Percentiles rank a stretch among this genome's conserved stretches.
Evolutionary conservation across 1,140 invertebrate genomes (phyloP).

Genomic region (Arion vulgaris): DNA sequence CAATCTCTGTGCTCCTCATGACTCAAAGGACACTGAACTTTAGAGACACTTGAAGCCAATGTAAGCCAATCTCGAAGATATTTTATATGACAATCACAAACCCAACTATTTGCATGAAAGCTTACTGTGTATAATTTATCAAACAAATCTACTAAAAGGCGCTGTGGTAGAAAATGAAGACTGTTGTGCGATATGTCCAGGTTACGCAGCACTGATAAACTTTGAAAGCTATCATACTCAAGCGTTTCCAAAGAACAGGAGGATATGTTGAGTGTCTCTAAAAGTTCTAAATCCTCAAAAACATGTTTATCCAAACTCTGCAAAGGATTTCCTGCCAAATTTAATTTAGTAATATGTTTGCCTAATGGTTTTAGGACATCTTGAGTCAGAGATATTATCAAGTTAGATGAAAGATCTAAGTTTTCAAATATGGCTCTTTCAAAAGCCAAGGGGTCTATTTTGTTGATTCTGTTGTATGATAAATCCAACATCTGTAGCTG

Average conservation of each 20-base stretch:
- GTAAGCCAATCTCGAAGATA: constrained; percentile 53
- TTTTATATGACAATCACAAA: constrained; percentile 59
- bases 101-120: constrained; percentile 54
- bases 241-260: constrained; percentile 49
- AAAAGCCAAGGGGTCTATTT: constrained; percentile 48
- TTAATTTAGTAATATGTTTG: constrained; percentile 44
- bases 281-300: constrained; percentile 49
- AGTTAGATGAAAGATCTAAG: constrained; percentile 57
- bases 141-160: constrained; percentile 44
- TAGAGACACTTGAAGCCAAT: constrained; percentile 4
- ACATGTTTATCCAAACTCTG: constrained; percentile 38
- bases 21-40: constrained; percentile 35
- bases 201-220: constrained; percentile 40
- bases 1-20: constrained; percentile 40
- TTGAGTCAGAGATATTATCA: constrained; percentile 42
- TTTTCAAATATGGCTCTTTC: constrained; percentile 37
- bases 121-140: constrained; percentile 41
- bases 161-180: constrained; percentile 49
- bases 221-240: constrained; percentile 39
- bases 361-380: constrained; percentile 44
- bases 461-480: constrained; percentile 50
- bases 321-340: constrained; percentile 55
- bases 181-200: constrained; percentile 58
- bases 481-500: constrained; percentile 49
- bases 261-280: constrained; percentile 55